Conservation (phyloP, 2,113 vertebrate genomes). For the Neodon shergylaensis region DNA sequence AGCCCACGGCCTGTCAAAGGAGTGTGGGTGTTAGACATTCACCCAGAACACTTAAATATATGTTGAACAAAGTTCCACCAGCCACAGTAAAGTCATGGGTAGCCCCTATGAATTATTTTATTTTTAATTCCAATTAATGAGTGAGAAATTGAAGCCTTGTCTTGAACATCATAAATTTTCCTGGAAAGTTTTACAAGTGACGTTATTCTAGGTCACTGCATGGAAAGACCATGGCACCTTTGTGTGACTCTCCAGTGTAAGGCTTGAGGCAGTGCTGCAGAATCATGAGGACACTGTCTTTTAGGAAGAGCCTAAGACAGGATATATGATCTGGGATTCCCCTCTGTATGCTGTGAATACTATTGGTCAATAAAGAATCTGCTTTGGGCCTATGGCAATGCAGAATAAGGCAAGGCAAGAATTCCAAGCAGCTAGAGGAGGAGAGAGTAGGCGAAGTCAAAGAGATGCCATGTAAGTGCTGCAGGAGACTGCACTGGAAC, state of each 20-base stretch:
- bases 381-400: too few species aligned
- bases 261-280: background rate
- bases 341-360: too few species aligned
- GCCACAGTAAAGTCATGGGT: background rate
- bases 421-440: too few species aligned
- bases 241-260: background rate
- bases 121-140: slow-evolving; percentile 2
- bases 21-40: background rate
- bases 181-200: background rate
- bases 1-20: background rate
- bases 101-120: background rate
- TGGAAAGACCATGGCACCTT: background rate
- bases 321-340: too few species aligned
- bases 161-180: background rate
- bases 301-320: background rate
- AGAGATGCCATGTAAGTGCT: too few species aligned
- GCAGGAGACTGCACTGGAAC: too few species aligned
- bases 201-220: background rate
- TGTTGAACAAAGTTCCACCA: background rate
- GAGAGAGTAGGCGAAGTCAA: too few species aligned
- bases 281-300: background rate
- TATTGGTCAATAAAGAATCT: too few species aligned
- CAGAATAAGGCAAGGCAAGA: too few species aligned
- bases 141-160: background rate
- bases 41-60: background rate